Evolutionary conservation across 1,140 invertebrate species (phyloP), one percentile per base, ranked within the genome.

Genomic region (Leptonema lineaticorne): DNA sequence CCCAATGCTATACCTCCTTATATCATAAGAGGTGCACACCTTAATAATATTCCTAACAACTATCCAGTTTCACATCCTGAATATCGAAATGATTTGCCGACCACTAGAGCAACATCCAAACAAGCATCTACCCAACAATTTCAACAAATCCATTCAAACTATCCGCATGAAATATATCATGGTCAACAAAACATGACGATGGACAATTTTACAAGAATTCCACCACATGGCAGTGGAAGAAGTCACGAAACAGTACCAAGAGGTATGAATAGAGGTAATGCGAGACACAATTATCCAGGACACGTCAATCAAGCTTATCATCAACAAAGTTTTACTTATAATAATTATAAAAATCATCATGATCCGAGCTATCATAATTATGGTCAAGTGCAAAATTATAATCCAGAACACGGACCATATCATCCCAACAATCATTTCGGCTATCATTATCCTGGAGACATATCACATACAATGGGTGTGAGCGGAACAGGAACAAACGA

Each of bases 1-100:
- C 81, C 83, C 7, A 85, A 85, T 69, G 76, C 81, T 8, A 79
- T 85, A 72, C 84, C 85, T 2, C 81, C 84, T 0, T 85, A 85
- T 73, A 82, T 83, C 16, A 79, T 83, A 63, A 75, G 84, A 76
- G 83, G 82, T 22, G 79, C 84, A 30, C 70, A 74, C 16, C 37
- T 72, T 9, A 72, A 72, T 27, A 70, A 69, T 24, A 76, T 76
- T 57, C 70, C 73, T 14, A 75, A 77, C 60, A 77, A 78, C 48
- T 80, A 80, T 67, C 75, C 74, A 56, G 78, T 82, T 57, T 76
- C 76, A 6, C 80, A 80, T 69, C 78, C 79, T 11, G 80, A 82
- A 63, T 81, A 81, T 68, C 76, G 81, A 16, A 79, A 79, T 75
- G 71, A 73, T 27, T 27, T 67, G 8, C 41, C 65, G 18, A 11